phyloP scores from a whole-genome alignment of 2,888 invertebrate genomes.

The Phoronis australis region DNA sequence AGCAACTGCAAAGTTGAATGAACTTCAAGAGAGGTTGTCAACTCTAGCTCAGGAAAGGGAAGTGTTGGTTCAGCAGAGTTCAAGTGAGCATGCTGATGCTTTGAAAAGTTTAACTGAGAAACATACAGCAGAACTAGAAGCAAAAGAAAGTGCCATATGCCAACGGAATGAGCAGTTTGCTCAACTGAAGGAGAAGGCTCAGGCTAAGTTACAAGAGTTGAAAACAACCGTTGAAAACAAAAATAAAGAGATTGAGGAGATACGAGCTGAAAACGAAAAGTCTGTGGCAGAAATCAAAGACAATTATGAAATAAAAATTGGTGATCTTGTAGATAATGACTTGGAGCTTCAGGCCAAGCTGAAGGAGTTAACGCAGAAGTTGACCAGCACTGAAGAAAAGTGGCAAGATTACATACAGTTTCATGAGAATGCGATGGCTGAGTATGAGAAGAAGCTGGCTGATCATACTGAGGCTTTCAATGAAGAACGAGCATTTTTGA shows the following conservation, averaged over 20 bases:
- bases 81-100: neutral
- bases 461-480: constrained; percentile 21
- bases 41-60: neutral
- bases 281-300: constrained; percentile 12
- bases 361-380: constrained; percentile 29
- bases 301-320: constrained; percentile 23
- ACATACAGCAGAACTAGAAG: too few species aligned
- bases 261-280: constrained; percentile 6
- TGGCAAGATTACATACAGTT: constrained; percentile 35
- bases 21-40: constrained; percentile 1
- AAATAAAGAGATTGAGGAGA: constrained; percentile 1
- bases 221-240: constrained; percentile 1
- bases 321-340: constrained; percentile 27
- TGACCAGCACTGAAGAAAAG: constrained; percentile 31
- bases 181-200: constrained; percentile 13
- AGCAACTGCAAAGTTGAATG: constrained; percentile 5
- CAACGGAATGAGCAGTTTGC: constrained; percentile 6
- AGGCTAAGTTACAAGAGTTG: constrained; percentile 8
- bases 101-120: too few species aligned
- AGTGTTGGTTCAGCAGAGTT: neutral
- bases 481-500: constrained; percentile 27
- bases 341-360: constrained; percentile 32
- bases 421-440: constrained; percentile 34
- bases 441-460: constrained; percentile 23
- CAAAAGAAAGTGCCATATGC: too few species aligned